Base-by-base conservation (phyloP, 2,888 invertebrate species). In the Pedicia rivosa region DNA sequence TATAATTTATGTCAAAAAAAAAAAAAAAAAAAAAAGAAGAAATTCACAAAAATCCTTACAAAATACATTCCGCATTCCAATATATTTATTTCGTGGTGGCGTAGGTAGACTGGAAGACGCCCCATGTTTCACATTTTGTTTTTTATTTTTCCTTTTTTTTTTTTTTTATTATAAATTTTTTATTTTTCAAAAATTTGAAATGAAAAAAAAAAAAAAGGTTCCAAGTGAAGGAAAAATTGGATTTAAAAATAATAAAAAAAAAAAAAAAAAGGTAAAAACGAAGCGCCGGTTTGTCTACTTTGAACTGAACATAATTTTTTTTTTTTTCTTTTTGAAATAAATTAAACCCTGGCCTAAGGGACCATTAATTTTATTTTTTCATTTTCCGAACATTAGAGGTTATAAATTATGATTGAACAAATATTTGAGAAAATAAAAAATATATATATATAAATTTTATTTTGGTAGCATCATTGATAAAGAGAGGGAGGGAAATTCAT, bases 241-340 rank as follows among this genome's bases (percentile, higher is more conserved):
- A 24, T 10, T 8, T 8, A 10, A 24, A 5, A 24, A 24, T n/a
- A 8, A 24, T 10, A 24, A 24, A 24, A 20, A 20, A 20, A 20
- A 20, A 20, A 20, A 20, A 20, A 20, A 20, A 20, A 24, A n/a
- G 24, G 4, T 10, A 3, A 24, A 3, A n/a, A 24, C n/a, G 24
- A 35, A 40, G 42, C 42, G 42, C 39, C 42, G 37, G 35, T 39
- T 42, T 38, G 42, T 42, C 42, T 42, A 25, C 37, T 38, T 42
- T 38, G 40, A 27, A 32, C 30, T 28, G 24, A 29, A 19, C 12
- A 28, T 16, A 38, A 33, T 33, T 19, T 26, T 22, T 22, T 13
- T 24, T 29, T 10, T 26, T 12, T 26, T 28, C 12, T 5, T 20
- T 22, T 27, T 24, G 8, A 24, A 10, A 24, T 10, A 20, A 20